Base-by-base conservation (phyloP, 2,797 vertebrate genomes). In the Lepus townsendii region DNA sequence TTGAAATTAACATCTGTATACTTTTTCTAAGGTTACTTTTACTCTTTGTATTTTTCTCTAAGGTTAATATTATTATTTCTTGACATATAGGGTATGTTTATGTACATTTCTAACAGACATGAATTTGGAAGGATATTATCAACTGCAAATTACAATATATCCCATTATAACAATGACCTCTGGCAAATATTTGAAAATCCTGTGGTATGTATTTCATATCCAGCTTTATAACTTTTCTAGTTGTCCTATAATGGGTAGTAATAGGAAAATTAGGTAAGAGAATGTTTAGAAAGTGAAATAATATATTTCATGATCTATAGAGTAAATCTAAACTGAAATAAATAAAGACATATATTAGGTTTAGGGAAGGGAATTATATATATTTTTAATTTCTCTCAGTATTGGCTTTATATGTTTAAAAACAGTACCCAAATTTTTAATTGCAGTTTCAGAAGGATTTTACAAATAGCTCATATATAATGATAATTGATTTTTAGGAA, bases 151-250 rank as follows among this genome's bases (percentile, higher is more conserved):
- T 99, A 99, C 96, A 99, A 99, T 97, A 99, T 97, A 90, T 99
- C 99, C 80, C 99, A 99, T 98, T 99, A 99, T 97, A 99, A 99
- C 98, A 99, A 98, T 88, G 99, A 99, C 97, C 98, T 99, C 96
- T 99, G 99, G 99, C 99, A 99, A 98, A 99, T 99, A 97, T 99
- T 99, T 98, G 99, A 99, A 98, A 99, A 99, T 98, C 99, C 99
- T 30, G 97, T 99, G 99, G 99, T 99, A 99, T 97, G 99, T 98
- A 97, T 97, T 86, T 94, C 19, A 88, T 91, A 42, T 38, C 96
- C 5, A 91, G 35, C 2, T 96, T 95, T 7, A 66, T 84, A 19
- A 94, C 83, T 91, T 90, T 57, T 5, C 4, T 78, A 83, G 12
- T 88, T 77, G 95, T 92, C 35, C 52, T 82, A 0, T 90, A 38